These are phyloP conservation scores for Anaspis maculata DNA, from an alignment of 2,888 invertebrate species.

Conservation along the genomic window DNA sequence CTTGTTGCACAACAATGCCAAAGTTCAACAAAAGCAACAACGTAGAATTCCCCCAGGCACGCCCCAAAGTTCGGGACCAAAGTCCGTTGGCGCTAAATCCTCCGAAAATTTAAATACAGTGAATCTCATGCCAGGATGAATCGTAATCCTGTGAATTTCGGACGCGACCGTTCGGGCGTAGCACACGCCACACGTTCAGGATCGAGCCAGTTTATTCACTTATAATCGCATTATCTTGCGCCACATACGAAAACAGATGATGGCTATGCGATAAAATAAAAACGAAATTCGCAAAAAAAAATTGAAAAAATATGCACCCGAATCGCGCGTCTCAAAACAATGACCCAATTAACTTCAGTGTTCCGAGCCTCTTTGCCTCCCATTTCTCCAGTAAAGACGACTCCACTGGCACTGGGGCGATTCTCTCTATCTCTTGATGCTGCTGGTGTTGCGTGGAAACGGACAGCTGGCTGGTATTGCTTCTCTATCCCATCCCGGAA, in stretches of 20 bases:
- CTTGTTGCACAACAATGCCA: too few species aligned
- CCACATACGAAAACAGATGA: constrained; percentile 22
- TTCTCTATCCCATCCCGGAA: too few species aligned
- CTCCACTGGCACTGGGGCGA: constrained; percentile 20
- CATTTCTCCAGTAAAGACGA: constrained; percentile 21
- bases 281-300: constrained; percentile 14
- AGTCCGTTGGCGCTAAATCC: too few species aligned
- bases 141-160: constrained; percentile 11
- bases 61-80: too few species aligned
- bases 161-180: constrained; percentile 5
- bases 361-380: constrained; percentile 15
- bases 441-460: constrained; percentile 28
- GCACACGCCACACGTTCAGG: constrained; percentile 6
- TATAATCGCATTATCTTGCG: too few species aligned
- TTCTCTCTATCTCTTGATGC: constrained; percentile 22
- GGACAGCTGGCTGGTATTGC: constrained; percentile 28
- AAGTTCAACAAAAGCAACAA: too few species aligned
- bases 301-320: constrained; percentile 11
- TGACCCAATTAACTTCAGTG: constrained; percentile 24
- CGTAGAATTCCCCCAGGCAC: too few species aligned
- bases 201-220: constrained; percentile 11
- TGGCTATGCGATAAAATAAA: too few species aligned
- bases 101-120: constrained; percentile 8
- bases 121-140: too few species aligned
- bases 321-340: constrained; percentile 21